Base-by-base conservation (phyloP, 2,888 invertebrate genomes). In the Sarcophaga caerulescens region DNA sequence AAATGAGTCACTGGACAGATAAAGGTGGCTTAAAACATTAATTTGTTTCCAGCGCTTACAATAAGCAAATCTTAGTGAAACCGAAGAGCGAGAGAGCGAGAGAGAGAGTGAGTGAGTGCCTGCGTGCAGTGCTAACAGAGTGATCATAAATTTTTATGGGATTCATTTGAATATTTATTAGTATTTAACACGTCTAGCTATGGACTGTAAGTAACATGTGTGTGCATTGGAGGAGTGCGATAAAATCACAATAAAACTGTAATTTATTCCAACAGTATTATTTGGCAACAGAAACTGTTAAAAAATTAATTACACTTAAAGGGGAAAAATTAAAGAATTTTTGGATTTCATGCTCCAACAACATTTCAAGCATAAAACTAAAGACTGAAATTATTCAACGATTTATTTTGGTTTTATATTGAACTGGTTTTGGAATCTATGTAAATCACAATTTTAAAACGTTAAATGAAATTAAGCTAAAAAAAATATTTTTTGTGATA, bases 111-210 rank as follows among this genome's bases (percentile, higher is more conserved):
- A 11, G 59, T 66, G 57, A 63, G 69, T 62, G 47, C 68, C 74
- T 66, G 69, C 60, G 21, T 80, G 66, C 78, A 69, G 65, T 66
- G 83, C 70, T 57, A 73, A 65, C 82, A 69, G 86, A 84, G 84
- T 88, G 91, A 91, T 91, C 91, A 90, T 91, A 89, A 91, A 91
- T 89, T 90, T 91, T 91, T 89, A 91, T 88, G 90, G 88, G 80
- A 77, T 68, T 83, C 80, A 88, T 89, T 90, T 89, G 89, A 84
- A 84, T 89, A 87, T 88, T 87, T 87, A 85, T 87, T 86, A 77
- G 80, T 83, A 60, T 81, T 86, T 81, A 86, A 74, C 80, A 83
- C 81, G 80, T 86, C 83, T 83, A 74, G 77, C 69, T 81, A 25
- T 60, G 63, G 80, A 60, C 80, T 23, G 63, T 44, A 81, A 79